Conservation (phyloP, 1,140 invertebrate species). For the Tribolium castaneum region DNA sequence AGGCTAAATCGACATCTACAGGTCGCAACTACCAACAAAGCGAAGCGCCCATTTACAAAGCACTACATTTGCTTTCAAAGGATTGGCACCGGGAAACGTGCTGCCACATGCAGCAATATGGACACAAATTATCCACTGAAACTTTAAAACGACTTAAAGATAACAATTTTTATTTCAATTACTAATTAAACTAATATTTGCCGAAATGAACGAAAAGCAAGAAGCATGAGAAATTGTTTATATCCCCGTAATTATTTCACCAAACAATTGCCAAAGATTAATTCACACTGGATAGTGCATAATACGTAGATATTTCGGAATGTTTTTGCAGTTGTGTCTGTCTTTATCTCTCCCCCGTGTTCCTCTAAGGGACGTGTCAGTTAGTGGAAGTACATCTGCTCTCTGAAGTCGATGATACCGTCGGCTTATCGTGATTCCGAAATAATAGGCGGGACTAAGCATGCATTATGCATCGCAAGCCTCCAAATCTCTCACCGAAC, state of each 20-base stretch:
- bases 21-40: background rate
- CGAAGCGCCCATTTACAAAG: background rate
- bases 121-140: background rate
- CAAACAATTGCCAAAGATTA: no score
- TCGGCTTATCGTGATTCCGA: constrained; percentile 13
- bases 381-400: background rate
- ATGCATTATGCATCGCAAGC: constrained; percentile 31
- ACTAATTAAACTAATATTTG: no score
- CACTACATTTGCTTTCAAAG: background rate
- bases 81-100: background rate
- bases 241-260: no score
- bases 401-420: constrained; percentile 15
- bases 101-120: background rate
- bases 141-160: background rate
- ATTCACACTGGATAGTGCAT: no score
- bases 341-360: no score
- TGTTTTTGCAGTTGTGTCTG: no score
- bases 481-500: constrained; percentile 21
- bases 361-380: background rate
- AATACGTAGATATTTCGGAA: no score
- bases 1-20: background rate
- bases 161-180: no score
- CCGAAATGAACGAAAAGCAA: no score
- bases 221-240: no score
- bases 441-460: constrained; percentile 27